Percentiles rank a stretch among this genome's conserved stretches.
These are phyloP conservation scores for Wiebesia pumilae DNA, from an alignment of 1,140 invertebrate genomes.

Conservation along the genomic window DNA sequence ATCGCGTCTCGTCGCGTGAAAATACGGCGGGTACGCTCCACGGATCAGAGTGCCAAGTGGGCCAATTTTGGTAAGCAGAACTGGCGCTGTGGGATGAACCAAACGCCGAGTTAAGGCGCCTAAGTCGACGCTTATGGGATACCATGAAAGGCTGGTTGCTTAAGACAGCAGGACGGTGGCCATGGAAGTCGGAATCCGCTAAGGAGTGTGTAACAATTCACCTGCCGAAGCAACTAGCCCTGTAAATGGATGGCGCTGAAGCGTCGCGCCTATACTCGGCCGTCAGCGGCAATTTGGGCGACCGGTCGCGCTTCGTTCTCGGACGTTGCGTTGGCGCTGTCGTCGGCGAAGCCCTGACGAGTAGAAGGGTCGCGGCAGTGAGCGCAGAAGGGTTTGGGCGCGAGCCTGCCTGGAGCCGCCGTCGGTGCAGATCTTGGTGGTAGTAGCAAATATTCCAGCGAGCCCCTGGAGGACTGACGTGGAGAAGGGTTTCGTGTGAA, in stretches of 20 bases:
- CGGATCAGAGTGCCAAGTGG: no score
- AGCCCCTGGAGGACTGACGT: slow-evolving; percentile 90
- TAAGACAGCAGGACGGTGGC: slow-evolving; percentile 91
- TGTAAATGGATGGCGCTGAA: slow-evolving; percentile 77
- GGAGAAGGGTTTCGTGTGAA: slow-evolving; percentile 94
- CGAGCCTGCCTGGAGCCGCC: slow-evolving; percentile 86
- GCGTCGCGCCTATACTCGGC: slow-evolving; percentile 82
- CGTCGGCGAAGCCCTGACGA: slow-evolving; percentile 77
- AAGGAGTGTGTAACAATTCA: slow-evolving; percentile 92
- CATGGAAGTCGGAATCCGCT: slow-evolving; percentile 92
- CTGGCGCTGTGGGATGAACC: no score
- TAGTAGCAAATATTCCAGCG: slow-evolving; percentile 91
- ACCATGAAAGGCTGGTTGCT: no score
- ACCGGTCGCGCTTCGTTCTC: slow-evolving; percentile 16
- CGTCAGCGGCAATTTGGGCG: slow-evolving; percentile 72
- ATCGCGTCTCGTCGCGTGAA: no score
- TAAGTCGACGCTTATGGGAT: no score
- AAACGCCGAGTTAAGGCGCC: no score
- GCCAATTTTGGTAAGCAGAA: no score
- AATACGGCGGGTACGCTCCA: no score
- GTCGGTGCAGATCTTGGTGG: slow-evolving; percentile 89
- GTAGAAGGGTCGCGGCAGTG: slow-evolving; percentile 85
- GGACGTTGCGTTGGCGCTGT: slow-evolving; percentile 7
- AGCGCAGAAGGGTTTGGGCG: slow-evolving; percentile 84
- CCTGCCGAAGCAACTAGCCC: slow-evolving; percentile 89